A percentile compares a stretch with the other conserved stretches of the same genome.
phyloP scores from a whole-genome alignment of 2,797 vertebrate species.

The Sparus aurata region DNA sequence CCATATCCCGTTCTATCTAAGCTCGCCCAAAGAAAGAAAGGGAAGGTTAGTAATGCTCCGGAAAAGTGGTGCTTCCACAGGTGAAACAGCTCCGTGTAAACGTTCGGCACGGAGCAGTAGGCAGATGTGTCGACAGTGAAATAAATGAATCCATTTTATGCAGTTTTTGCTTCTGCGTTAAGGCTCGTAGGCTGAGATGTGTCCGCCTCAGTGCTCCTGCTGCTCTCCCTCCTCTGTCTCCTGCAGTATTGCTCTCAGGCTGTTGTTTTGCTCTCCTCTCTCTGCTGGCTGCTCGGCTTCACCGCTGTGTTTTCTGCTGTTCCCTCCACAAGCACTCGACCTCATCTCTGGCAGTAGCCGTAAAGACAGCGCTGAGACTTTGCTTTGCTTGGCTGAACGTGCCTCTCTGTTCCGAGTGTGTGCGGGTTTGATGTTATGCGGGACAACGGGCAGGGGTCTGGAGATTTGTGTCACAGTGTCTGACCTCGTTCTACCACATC shows the following conservation, averaged over 20 bases:
- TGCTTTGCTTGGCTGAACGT: constrained; percentile 76
- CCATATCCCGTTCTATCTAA: constrained; percentile 86
- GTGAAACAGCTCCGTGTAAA: constrained; percentile 22
- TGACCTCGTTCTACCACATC: constrained; percentile 68
- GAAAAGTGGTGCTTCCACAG: constrained; percentile 8
- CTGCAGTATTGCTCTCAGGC: constrained; percentile 40
- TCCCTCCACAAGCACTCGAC: constrained; percentile 37
- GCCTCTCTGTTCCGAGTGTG: constrained; percentile 31
- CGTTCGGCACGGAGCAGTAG: not conserved
- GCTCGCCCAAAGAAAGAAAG: constrained; percentile 87
- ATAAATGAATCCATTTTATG: constrained; percentile 11
- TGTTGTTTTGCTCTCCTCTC: constrained; percentile 50
- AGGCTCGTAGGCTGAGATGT: constrained; percentile 26
- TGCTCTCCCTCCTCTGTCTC: constrained; percentile 23
- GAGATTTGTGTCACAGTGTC: constrained; percentile 57
- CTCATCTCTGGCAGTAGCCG: constrained; percentile 42
- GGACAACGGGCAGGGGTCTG: constrained; percentile 61
- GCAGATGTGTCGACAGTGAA: constrained; percentile 3
- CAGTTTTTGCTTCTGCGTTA: constrained; percentile 38
- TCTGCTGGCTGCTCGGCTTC: constrained; percentile 56
- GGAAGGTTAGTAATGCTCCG: constrained; percentile 84
- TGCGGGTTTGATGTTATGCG: constrained; percentile 55
- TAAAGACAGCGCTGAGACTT: constrained; percentile 38
- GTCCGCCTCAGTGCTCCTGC: constrained; percentile 31
- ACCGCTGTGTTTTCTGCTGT: constrained; percentile 40